Evolutionary conservation across 53 echinoderm and acorn worm species (phyloP), one percentile per base, ranked within the genome.

Genomic region (Apostichopus leukothele): DNA sequence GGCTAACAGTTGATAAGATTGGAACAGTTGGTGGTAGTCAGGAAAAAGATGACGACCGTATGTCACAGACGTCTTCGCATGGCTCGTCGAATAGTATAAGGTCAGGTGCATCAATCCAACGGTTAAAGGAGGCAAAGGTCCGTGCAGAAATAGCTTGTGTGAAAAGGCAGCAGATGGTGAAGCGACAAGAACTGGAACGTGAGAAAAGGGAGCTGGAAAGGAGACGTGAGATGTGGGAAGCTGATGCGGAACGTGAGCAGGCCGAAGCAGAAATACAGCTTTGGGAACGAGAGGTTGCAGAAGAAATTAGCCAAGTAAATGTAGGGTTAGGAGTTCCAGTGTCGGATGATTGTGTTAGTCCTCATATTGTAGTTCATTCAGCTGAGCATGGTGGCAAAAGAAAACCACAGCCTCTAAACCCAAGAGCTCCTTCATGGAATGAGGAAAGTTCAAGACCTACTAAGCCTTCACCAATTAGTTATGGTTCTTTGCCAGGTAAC

Each of bases 121-220:
- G 76, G 23, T 76, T 76, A 23, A 76, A 76, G 76, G 76, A 76
- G 25, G 76, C 76, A 9, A 76, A 50, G 76, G 25, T 76, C 23
- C 19, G 76, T 21, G 76, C 76, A 22, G 76, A 76, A 22, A 23
- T 76, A 26, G 76, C 76, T 76, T 26, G 76, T 26, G 19, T 76
- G 76, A 76, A 76, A 76, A 76, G 76, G 50, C 21, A 76, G 76
- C 76, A 76, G 76, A 76, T 76, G 19, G 76, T 21, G 25, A 76
- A 9, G 26, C 19, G 76, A 26, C 76, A 76, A 76, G 21, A 76
- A 20, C 76, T 76, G 19, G 6, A 76, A 20, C 20, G 76, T 23
- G 76, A 76, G 25, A 76, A 76, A 25, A 25, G 23, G 26, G 76
- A 76, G 25, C 25, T 76, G 3, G 76, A 76, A 26, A 76, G 76